phyloP scores from a whole-genome alignment of 1,140 invertebrate species.

The Marisa cornuarietis region DNA sequence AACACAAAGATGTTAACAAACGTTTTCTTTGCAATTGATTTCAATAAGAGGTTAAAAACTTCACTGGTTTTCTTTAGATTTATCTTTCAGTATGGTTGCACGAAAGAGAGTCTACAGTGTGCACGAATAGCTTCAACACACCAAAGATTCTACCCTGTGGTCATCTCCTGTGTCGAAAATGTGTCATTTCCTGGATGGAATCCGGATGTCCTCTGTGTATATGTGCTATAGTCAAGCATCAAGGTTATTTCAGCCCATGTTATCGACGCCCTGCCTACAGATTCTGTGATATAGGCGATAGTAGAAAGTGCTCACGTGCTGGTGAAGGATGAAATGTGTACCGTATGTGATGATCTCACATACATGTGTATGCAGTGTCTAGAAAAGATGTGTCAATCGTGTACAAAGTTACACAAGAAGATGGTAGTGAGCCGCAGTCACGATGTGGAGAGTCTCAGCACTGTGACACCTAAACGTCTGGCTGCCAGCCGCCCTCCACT shows the following conservation, averaged over 20 bases:
- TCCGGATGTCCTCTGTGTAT: background rate
- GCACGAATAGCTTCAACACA: background rate
- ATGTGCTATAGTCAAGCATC: background rate
- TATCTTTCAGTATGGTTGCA: no score
- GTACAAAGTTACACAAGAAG: constrained; percentile 1
- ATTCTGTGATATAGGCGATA: background rate
- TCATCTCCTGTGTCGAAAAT: constrained; percentile 6
- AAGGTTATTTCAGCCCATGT: background rate
- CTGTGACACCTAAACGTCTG: background rate
- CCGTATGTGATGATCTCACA: constrained; percentile 6
- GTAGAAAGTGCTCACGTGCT: background rate
- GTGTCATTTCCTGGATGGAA: background rate
- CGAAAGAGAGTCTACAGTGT: constrained; percentile 2
- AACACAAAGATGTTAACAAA: no score
- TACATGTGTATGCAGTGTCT: background rate
- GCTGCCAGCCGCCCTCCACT: background rate
- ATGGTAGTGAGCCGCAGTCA: background rate
- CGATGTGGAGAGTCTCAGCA: background rate
- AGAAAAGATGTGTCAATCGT: constrained; percentile 8
- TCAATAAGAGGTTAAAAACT: no score
- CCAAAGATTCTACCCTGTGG: constrained; percentile 14
- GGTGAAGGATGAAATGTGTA: background rate
- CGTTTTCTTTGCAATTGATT: no score
- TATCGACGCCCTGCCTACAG: background rate
- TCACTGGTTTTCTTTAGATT: no score